Base-by-base conservation (phyloP, 2,888 invertebrate genomes). In the Eurytoma adleriae region DNA sequence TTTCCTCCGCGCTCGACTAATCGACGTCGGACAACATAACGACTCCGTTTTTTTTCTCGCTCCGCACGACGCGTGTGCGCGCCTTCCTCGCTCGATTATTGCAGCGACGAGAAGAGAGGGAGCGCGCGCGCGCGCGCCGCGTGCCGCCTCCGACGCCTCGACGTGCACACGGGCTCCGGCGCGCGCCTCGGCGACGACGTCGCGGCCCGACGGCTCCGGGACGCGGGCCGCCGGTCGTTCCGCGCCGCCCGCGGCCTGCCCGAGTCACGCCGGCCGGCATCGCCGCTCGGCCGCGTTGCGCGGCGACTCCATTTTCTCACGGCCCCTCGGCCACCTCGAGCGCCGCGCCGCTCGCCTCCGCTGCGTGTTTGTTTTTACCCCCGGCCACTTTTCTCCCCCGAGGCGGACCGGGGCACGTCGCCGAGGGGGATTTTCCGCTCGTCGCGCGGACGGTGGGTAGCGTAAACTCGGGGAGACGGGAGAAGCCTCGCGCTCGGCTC, bases 401-500 rank as follows among this genome's bases (percentile, higher is more conserved):
- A n/a, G n/a, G n/a, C n/a, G n/a, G n/a, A n/a, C n/a, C n/a, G n/a
- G n/a, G n/a, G n/a, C n/a, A 24, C 24, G 24, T 2, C 24, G 24
- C 24, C 1, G 24, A 24, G 1, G 24, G 1, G 1, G 24, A 24
- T 24, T 24, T 24, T 24, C 24, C 24, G 24, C n/a, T 27, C 61
- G 61, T 30, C 3, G 40, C 4, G 40, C 3, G 5, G 3, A 16
- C 0, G 27, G 5, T 5, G 61, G n/a, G 14, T 24, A 30, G 3
- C 18, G 18, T 3, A n/a, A 4, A 18, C 30, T 5, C 48, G 48
- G 12, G 24, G 18, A 48, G 18, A 30, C 13, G 30, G 91, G 91
- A 91, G 91, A 0, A 90, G 90, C 91, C 91, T 90, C 91, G 83
- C 81, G 80, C 81, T 83, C 82, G 79, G 61, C 30, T 83, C 81